Evolutionary conservation across 2,797 vertebrate species (phyloP).

Genomic region (Enteromius unitaeniatus): DNA sequence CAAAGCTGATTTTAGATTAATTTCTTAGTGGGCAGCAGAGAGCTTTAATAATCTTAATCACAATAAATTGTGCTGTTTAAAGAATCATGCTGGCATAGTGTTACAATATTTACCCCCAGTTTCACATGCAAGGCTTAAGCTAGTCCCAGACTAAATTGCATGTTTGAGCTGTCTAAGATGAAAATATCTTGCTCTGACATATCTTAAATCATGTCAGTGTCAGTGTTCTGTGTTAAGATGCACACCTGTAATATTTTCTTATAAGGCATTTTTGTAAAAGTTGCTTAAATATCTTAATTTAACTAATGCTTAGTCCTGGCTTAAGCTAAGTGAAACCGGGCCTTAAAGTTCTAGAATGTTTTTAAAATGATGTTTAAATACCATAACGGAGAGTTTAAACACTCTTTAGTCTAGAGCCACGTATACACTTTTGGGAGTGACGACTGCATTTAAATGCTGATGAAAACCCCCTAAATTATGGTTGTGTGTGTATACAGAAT

Average conservation of each 20-base stretch:
- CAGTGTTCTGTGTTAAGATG: too few species aligned
- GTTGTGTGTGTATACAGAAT: background rate
- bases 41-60: slow-evolving; percentile 12
- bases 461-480: background rate
- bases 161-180: too few species aligned
- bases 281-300: too few species aligned
- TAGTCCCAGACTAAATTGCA: too few species aligned
- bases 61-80: slow-evolving; percentile 8
- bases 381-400: background rate
- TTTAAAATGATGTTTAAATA: background rate
- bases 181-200: too few species aligned
- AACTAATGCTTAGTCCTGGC: too few species aligned
- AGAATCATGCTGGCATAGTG: background rate
- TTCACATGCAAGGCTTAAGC: too few species aligned
- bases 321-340: too few species aligned
- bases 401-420: background rate
- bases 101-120: background rate
- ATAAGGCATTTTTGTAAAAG: too few species aligned
- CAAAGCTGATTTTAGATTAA: slow-evolving; percentile 5
- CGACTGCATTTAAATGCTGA: background rate
- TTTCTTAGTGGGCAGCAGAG: slow-evolving; percentile 5
- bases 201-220: too few species aligned
- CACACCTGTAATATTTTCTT: too few species aligned
- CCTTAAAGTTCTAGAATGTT: background rate
- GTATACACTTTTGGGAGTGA: slow-evolving; percentile 6